These are phyloP conservation scores for Autographa pulchrina DNA, from an alignment of 2,888 invertebrate genomes.

Conservation along the genomic window DNA sequence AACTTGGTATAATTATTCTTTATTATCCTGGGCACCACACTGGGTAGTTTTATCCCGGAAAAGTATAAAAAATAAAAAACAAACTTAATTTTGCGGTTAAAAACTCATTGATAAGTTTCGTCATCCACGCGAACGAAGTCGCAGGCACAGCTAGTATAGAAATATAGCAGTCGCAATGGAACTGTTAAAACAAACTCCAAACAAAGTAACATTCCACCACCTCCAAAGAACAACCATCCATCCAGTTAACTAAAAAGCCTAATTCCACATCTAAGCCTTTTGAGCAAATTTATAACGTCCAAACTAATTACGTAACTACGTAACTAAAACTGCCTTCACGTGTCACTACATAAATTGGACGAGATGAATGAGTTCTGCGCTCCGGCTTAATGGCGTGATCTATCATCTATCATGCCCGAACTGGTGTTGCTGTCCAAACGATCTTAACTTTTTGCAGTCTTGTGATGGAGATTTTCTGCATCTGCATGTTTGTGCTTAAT, in stretches of 20 bases:
- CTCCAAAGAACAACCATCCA: conserved; percentile 15
- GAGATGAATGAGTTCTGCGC: conserved; percentile 60
- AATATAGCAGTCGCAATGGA: no score
- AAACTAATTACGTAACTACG: conserved; percentile 53
- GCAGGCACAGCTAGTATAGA: no score
- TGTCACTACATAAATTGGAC: conserved; percentile 62
- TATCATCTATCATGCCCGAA: conserved; percentile 56
- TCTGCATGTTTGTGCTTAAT: conserved; percentile 34
- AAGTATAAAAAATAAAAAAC: no score
- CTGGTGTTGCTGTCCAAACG: conserved; percentile 41
- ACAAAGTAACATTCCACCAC: neutral
- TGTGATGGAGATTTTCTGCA: conserved; percentile 10
- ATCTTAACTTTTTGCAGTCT: conserved; percentile 45
- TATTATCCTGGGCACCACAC: no score
- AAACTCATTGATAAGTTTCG: no score
- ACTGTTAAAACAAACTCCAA: neutral
- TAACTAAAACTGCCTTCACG: conserved; percentile 44
- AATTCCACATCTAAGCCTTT: conserved; percentile 51
- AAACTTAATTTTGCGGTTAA: no score
- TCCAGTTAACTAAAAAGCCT: conserved; percentile 42
- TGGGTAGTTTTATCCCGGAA: no score
- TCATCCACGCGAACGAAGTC: no score
- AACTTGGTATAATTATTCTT: no score
- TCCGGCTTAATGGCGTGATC: conserved; percentile 59
- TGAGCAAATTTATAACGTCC: conserved; percentile 57